phyloP scores from a whole-genome alignment of 2,113 vertebrate genomes.

The Struthidea cinerea region DNA sequence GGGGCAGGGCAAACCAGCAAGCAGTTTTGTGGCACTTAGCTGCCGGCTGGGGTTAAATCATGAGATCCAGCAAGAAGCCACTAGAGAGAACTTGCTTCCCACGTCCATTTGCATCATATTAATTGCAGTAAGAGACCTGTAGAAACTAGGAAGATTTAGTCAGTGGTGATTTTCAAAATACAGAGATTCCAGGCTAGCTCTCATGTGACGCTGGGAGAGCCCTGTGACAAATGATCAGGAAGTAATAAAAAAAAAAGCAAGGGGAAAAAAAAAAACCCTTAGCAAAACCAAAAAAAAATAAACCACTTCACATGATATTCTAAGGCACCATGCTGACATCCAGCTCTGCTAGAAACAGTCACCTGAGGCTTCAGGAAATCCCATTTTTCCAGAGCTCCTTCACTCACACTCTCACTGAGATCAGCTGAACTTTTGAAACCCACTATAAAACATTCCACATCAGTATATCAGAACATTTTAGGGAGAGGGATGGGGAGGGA shows the following conservation, averaged over 20 bases:
- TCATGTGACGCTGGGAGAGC: slow-evolving; percentile 4
- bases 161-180: not conserved
- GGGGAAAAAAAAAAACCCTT: not conserved
- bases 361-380: not conserved
- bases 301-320: not conserved
- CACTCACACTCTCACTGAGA: not conserved
- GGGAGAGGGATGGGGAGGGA: not conserved
- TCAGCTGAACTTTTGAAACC: not conserved
- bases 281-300: not conserved
- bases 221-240: not conserved
- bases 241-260: not conserved
- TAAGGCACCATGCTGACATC: not conserved
- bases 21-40: not conserved
- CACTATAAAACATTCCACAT: not conserved
- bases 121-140: not conserved
- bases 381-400: not conserved
- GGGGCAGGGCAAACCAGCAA: not conserved
- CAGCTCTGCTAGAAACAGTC: not conserved
- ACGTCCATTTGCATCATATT: not conserved
- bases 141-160: not conserved
- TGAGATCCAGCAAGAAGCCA: not conserved
- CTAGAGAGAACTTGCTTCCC: not conserved
- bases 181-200: not conserved
- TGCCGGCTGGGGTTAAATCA: not conserved
- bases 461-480: not conserved